Base-by-base conservation (phyloP, 2,113 vertebrate species). In the Colossoma macropomum region DNA sequence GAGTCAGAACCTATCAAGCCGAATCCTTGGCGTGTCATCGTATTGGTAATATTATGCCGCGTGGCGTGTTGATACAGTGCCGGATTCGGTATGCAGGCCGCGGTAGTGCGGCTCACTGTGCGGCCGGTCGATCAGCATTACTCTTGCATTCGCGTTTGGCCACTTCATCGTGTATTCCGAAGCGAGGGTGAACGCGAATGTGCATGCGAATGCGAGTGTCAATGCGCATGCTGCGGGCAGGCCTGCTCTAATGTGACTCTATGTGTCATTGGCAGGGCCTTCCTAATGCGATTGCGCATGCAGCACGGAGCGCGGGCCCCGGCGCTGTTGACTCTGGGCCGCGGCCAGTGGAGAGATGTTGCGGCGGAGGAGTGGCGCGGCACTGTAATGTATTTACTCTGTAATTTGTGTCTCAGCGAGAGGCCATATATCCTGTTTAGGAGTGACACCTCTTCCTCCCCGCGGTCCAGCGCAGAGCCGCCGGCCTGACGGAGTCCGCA, bases 391-490 rank as follows among this genome's bases (percentile, higher is more conserved):
- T 94, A 93, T 94, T 95, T 95, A 94, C 93, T 92, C 90, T 93
- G 92, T 94, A 94, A 95, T 95, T 94, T 95, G 94, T 93, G 93
- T 93, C 92, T 92, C 92, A 87, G 90, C 87, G 89, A 92, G 92
- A 91, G 92, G 89, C 92, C 91, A 94, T 95, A 94, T 93, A 94
- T 95, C 92, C 94, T 93, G 93, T 94, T 95, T 95, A 95, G 91
- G 93, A 94, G 90, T 94, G 94, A 94, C 94, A 94, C 92, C 90
- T 92, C 90, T 91, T 79, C 94, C 93, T 92, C 94, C 93, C 90
- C 89, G 93, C 90, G 93, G 92, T 90, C 92, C 91, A 86, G 90
- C 88, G 90, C 88, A 69, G 84, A 83, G 86, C 91, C 88, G 86
- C 85, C 89, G 86, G 92, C 93, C 86, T 93, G 92, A 92, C 92